Evolutionary conservation across 2,113 vertebrate genomes (phyloP).

Genomic region (Podiceps cristatus): DNA sequence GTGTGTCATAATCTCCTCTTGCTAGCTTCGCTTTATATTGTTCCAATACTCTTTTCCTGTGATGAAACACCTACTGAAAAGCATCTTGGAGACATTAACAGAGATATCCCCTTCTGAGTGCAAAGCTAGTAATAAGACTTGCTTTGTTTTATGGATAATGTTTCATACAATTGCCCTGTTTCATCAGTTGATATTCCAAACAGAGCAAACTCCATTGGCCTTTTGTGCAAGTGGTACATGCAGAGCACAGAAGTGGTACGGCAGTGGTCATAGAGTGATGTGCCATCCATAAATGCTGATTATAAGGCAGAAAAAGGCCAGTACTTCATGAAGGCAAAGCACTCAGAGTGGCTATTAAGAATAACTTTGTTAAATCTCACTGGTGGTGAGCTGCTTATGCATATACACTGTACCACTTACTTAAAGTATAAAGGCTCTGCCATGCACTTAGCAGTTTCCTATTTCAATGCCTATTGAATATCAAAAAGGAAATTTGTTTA

Average conservation of each 20-base stretch:
- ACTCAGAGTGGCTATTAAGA: neutral
- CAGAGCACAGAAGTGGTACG: neutral
- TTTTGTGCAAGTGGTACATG: neutral
- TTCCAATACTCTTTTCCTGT: slow-evolving; percentile 43
- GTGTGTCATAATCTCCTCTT: neutral
- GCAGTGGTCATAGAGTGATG: neutral
- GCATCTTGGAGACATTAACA: slow-evolving; percentile 55
- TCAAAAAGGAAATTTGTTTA: slow-evolving; percentile 29
- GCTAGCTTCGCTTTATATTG: neutral
- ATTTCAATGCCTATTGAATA: slow-evolving; percentile 20
- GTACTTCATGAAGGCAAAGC: neutral
- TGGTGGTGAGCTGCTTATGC: slow-evolving; percentile 12
- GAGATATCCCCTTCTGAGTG: slow-evolving; percentile 14
- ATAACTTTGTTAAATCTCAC: neutral
- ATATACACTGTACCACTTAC: neutral
- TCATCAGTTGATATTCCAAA: slow-evolving; percentile 59
- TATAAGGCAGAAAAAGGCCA: slow-evolving; percentile 5
- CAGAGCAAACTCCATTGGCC: slow-evolving; percentile 1
- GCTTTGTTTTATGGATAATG: slow-evolving; percentile 26
- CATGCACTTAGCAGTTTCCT: neutral
- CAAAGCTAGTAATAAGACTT: slow-evolving; percentile 53
- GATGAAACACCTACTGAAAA: slow-evolving; percentile 34
- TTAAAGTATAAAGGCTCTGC: neutral
- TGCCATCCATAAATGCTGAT: slow-evolving; percentile 1
- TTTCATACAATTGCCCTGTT: slow-evolving; percentile 57